phyloP scores from a whole-genome alignment of 2,113 vertebrate species.

The Neogobius melanostomus region DNA sequence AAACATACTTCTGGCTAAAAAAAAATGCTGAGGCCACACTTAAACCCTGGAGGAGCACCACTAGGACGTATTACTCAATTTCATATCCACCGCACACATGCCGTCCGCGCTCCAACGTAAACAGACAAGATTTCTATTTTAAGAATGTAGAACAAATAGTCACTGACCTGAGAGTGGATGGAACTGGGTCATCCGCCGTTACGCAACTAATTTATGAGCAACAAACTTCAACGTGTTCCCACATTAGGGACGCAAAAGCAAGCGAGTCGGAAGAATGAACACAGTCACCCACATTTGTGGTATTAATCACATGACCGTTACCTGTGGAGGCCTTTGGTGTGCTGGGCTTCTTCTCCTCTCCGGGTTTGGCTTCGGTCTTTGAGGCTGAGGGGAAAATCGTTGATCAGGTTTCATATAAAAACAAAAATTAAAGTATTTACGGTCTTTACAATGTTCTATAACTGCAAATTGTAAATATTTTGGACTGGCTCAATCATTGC shows the following conservation, averaged over 20 bases:
- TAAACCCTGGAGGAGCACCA: not conserved
- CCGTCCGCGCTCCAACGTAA: not conserved
- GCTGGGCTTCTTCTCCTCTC: conserved; percentile 81
- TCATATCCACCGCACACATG: not conserved
- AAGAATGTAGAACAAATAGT: conserved; percentile 11
- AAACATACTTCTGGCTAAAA: not conserved
- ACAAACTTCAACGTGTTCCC: not conserved
- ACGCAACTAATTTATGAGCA: conserved; percentile 8
- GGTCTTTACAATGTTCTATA: too few species aligned
- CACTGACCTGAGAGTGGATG: conserved; percentile 2
- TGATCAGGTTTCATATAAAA: not conserved
- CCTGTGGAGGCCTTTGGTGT: conserved; percentile 82
- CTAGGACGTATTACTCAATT: not conserved
- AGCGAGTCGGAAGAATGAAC: not conserved
- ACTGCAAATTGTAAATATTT: too few species aligned
- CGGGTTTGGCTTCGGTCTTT: conserved; percentile 84
- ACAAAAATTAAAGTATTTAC: too few species aligned
- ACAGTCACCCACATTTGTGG: not conserved
- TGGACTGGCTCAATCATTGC: too few species aligned
- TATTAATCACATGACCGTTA: conserved; percentile 44
- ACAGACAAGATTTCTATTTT: not conserved
- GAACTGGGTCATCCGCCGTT: conserved; percentile 6
- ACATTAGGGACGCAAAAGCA: not conserved
- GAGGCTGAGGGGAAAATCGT: conserved; percentile 69
- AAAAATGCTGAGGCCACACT: not conserved